Evolutionary conservation across 1,140 invertebrate species (phyloP), one percentile per base, ranked within the genome.

Genomic region (Cherax quadricarinatus): DNA sequence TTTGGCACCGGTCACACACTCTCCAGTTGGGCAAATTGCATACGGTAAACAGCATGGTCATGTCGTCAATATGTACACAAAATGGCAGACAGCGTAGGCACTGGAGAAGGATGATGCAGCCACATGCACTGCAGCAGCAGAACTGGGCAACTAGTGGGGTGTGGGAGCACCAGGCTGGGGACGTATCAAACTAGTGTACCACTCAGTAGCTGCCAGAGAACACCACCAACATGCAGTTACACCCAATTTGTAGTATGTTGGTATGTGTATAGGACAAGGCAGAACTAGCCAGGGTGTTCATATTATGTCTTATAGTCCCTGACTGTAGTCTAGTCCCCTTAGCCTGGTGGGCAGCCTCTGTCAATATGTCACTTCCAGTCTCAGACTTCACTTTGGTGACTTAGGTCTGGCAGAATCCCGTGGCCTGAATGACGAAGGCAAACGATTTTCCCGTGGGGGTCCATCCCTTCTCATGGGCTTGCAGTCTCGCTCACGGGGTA

Each of bases 61-160:
- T 89, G 78, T 89, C 87, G 53, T 57, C 70, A 60, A 49, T 91
- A 91, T 91, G 62, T 86, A 91, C 78, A 91, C 75, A 81, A 86
- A 86, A 86, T 81, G 90, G 89, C 83, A 86, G 83, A 86, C 89
- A 91, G 90, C 90, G 66, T 91, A 91, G 90, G 90, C 90, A 91
- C 90, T 91, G 90, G 90, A 91, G 90, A 86, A 86, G 90, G 90
- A 89, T 82, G 87, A 81, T 89, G 87, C 87, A 89, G 87, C 87
- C 75, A 81, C 53, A 21, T 80, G n/a, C 53, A 51, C 53, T 57
- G 79, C 49, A 66, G 79, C 75, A 81, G 75, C 51, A 81, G 70
- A 73, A 75, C 49, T 86, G 85, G 85, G 85, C 85, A 70, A 73
- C 41, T 62, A 51, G 82, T 75, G 83, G 89, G 89, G 78, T 21